phyloP scores from a whole-genome alignment of 2,888 invertebrate species.

The Lucinisca nassula region DNA sequence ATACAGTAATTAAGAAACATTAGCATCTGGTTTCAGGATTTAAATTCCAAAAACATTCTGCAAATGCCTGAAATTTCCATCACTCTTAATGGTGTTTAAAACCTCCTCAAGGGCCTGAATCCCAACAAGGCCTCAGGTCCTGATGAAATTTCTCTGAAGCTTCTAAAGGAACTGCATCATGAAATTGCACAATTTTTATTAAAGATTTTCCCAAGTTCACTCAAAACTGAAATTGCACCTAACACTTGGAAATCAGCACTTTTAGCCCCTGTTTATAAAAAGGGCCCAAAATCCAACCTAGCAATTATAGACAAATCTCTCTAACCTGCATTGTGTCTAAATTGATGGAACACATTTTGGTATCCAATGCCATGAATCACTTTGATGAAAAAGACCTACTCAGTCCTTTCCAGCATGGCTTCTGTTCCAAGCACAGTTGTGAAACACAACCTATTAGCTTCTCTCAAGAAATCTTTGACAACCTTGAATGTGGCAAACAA shows the following conservation, averaged over 20 bases:
- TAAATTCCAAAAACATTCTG: too few species aligned
- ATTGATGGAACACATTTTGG: background rate
- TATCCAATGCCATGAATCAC: background rate
- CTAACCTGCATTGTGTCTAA: background rate
- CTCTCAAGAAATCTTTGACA: conserved; percentile 1
- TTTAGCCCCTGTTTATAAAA: background rate
- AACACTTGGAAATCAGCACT: background rate
- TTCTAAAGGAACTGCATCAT: too few species aligned
- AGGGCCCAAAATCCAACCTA: background rate
- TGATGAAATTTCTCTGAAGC: too few species aligned
- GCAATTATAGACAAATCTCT: background rate
- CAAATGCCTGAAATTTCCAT: too few species aligned
- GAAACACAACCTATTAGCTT: conserved; percentile 27
- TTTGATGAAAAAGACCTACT: background rate
- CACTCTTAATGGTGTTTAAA: too few species aligned
- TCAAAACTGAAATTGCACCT: background rate
- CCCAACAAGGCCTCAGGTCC: too few species aligned
- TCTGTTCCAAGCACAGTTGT: conserved; percentile 30
- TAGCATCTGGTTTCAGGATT: too few species aligned
- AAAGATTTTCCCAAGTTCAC: background rate
- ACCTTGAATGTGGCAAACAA: conserved; percentile 11
- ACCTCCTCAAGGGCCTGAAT: too few species aligned
- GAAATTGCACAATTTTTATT: too few species aligned
- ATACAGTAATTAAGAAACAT: too few species aligned
- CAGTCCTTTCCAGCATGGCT: conserved; percentile 18